Evolutionary conservation across 2,113 vertebrate genomes (phyloP).

Genomic region (Oryctolagus cuniculus): DNA sequence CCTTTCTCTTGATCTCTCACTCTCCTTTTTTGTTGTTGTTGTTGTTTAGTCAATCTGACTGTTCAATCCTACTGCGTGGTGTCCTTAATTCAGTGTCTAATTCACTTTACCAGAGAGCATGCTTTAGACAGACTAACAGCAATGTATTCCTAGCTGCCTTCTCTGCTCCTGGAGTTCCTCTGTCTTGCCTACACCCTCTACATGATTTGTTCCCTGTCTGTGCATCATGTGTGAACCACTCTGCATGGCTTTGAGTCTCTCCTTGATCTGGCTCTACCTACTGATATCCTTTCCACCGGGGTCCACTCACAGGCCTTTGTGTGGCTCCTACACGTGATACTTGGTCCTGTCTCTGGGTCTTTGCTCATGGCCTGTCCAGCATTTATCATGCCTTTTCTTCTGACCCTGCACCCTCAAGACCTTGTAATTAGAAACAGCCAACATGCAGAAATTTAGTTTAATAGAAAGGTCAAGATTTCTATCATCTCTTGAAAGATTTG

Average conservation of each 20-base stretch:
- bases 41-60: background rate
- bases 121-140: background rate
- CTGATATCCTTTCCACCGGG: accelerated
- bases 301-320: background rate
- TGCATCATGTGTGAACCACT: background rate
- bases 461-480: background rate
- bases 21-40: background rate
- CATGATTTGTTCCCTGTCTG: background rate
- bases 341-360: background rate
- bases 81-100: background rate
- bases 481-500: background rate
- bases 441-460: background rate
- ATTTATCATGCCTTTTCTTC: background rate
- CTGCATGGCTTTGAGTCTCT: background rate
- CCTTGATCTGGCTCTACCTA: background rate
- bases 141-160: background rate
- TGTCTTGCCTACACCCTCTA: background rate
- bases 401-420: background rate
- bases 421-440: background rate
- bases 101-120: background rate
- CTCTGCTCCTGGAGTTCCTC: background rate
- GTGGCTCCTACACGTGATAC: accelerated
- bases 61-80: background rate
- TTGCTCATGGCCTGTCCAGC: background rate
- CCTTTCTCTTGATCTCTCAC: background rate